Evolutionary conservation across 2,113 vertebrate genomes (phyloP).

Genomic region (Pimephales promelas): DNA sequence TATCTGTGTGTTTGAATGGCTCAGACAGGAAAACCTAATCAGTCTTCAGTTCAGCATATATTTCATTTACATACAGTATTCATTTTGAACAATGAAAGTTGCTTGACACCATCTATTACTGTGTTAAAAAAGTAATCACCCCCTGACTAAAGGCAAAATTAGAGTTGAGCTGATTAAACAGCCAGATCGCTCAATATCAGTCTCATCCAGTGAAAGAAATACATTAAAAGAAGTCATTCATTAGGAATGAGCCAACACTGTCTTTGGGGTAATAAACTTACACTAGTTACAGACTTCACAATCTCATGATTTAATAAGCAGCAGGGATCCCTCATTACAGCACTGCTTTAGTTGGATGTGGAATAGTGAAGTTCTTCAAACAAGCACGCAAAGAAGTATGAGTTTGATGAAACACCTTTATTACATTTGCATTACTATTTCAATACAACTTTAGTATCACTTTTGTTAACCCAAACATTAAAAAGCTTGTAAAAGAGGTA

Average conservation of each 20-base stretch:
- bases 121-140: background rate
- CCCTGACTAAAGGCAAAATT: background rate
- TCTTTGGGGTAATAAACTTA: slow-evolving; percentile 14
- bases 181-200: slow-evolving; percentile 14
- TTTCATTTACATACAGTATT: slow-evolving; percentile 2
- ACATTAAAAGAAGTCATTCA: slow-evolving; percentile 16
- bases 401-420: background rate
- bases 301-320: slow-evolving; percentile 5
- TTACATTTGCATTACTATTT: too few species aligned
- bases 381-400: too few species aligned
- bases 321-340: background rate
- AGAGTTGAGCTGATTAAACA: slow-evolving; percentile 14
- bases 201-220: slow-evolving; percentile 25
- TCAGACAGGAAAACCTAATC: slow-evolving; percentile 22
- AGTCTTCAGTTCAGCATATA: background rate
- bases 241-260: background rate
- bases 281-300: slow-evolving; percentile 6
- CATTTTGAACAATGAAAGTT: slow-evolving; percentile 19
- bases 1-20: background rate
- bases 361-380: background rate
- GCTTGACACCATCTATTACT: slow-evolving; percentile 14
- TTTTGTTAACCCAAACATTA: too few species aligned
- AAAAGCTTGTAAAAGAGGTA: too few species aligned
- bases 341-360: background rate
- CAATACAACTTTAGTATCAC: too few species aligned